phyloP scores from a whole-genome alignment of 2,888 invertebrate species.

The Oligia strigilis region DNA sequence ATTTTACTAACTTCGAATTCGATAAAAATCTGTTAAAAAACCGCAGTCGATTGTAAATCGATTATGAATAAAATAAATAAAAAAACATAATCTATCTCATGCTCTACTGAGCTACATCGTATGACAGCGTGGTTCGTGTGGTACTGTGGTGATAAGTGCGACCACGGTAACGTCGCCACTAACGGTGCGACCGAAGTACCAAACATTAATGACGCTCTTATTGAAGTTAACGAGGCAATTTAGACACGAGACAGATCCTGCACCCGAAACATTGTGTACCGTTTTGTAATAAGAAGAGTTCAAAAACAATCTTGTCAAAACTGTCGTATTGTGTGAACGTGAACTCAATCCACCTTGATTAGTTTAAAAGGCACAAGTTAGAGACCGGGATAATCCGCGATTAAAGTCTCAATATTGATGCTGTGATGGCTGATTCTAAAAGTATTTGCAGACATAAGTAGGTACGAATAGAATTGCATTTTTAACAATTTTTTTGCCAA shows the following conservation, averaged over 20 bases:
- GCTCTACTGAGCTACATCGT: conserved; percentile 82
- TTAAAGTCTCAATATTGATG: neutral
- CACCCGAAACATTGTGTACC: conserved; percentile 27
- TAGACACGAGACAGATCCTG: conserved; percentile 19
- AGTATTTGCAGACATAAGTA: conserved; percentile 19
- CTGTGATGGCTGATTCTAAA: conserved; percentile 2
- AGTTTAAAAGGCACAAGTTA: conserved; percentile 15
- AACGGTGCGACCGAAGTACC: conserved; percentile 51
- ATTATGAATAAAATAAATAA: conserved; percentile 70
- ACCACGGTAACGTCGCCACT: conserved; percentile 8
- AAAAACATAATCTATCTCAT: conserved; percentile 72
- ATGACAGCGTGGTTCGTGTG: conserved; percentile 47
- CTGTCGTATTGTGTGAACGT: neutral
- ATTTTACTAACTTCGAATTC: conserved; percentile 34
- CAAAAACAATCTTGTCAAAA: neutral
- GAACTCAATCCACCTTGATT: conserved; percentile 22
- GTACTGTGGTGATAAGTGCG: conserved; percentile 57
- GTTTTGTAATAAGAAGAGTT: conserved; percentile 32
- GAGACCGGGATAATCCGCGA: conserved; percentile 23
- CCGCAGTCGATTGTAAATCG: conserved; percentile 74
- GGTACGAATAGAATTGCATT: conserved; percentile 11
- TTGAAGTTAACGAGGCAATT: conserved; percentile 49
- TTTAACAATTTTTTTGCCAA: conserved; percentile 34
- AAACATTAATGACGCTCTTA: conserved; percentile 41
- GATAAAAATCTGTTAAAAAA: conserved; percentile 56